Conservation (phyloP, 2,888 invertebrate genomes). For the Eupithecia subfuscata region DNA sequence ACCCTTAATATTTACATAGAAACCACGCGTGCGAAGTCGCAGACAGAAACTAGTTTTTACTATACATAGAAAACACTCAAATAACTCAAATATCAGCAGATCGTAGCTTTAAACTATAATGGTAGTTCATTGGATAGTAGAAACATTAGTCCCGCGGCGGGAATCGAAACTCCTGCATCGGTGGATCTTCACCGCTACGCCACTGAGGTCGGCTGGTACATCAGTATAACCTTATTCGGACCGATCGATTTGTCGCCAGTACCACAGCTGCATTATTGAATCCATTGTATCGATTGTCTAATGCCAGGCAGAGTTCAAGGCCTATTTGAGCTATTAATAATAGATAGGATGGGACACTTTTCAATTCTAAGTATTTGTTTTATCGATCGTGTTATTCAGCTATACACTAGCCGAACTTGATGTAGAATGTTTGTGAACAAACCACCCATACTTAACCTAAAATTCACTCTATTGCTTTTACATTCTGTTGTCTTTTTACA, state of each 20-base stretch:
- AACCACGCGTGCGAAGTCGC: too few relatives aligned
- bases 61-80: too few relatives aligned
- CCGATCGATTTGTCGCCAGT: background rate
- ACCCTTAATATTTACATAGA: too few relatives aligned
- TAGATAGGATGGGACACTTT: slow-evolving; percentile 24
- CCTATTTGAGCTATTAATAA: slow-evolving; percentile 15
- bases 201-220: background rate
- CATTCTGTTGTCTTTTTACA: too few relatives aligned
- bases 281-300: slow-evolving; percentile 30
- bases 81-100: too few relatives aligned
- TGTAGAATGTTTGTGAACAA: too few relatives aligned
- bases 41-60: too few relatives aligned
- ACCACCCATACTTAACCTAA: too few relatives aligned
- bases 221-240: background rate
- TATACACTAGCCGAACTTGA: background rate
- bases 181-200: background rate
- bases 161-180: background rate
- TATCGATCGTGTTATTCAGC: background rate
- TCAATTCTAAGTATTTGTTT: background rate
- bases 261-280: slow-evolving; percentile 17
- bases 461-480: too few relatives aligned
- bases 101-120: too few relatives aligned
- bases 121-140: background rate
- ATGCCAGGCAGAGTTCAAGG: slow-evolving; percentile 32
- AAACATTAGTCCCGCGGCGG: background rate